These are phyloP conservation scores for Podilymbus podiceps DNA, from an alignment of 2,113 vertebrate genomes.

Conservation along the genomic window DNA sequence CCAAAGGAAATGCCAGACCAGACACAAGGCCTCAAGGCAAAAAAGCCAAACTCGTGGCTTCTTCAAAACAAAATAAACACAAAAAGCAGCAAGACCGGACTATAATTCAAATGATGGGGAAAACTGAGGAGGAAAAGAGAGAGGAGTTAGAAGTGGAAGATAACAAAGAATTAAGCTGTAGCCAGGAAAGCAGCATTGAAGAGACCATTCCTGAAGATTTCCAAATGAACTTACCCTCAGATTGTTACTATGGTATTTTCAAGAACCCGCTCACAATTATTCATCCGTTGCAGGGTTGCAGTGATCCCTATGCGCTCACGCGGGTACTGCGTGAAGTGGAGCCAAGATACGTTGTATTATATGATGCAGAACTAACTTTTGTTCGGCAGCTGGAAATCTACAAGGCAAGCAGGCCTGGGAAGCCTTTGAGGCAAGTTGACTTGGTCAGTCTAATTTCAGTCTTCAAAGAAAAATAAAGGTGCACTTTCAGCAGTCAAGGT, in stretches of 20 bases:
- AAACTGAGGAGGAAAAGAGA: slow-evolving; percentile 68
- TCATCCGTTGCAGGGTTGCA: slow-evolving; percentile 88
- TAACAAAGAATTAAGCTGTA: not conserved
- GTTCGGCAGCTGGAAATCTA: slow-evolving; percentile 94
- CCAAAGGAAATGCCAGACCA: slow-evolving; percentile 36
- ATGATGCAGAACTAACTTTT: slow-evolving; percentile 91
- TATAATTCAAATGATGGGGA: slow-evolving; percentile 85
- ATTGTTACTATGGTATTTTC: slow-evolving; percentile 87
- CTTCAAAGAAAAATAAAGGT: not conserved
- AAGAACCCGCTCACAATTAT: slow-evolving; percentile 89
- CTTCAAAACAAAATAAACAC: slow-evolving; percentile 51
- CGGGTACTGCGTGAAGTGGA: slow-evolving; percentile 90
- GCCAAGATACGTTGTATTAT: slow-evolving; percentile 89
- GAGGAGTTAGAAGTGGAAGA: slow-evolving; percentile 51
- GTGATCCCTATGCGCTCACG: slow-evolving; percentile 89
- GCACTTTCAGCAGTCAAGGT: not conserved
- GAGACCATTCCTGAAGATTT: slow-evolving; percentile 72
- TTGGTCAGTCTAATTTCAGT: not conserved
- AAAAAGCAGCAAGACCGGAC: slow-evolving; percentile 77
- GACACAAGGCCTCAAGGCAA: slow-evolving; percentile 68
- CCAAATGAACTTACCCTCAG: slow-evolving; percentile 81
- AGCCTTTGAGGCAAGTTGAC: slow-evolving; percentile 81
- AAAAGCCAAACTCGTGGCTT: slow-evolving; percentile 54
- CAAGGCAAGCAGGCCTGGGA: slow-evolving; percentile 88
- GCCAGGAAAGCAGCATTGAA: slow-evolving; percentile 41